A percentile compares a stretch with the other conserved stretches of the same genome.
Evolutionary conservation across 2,888 invertebrate species (phyloP).

Genomic region (Biston stratarius): DNA sequence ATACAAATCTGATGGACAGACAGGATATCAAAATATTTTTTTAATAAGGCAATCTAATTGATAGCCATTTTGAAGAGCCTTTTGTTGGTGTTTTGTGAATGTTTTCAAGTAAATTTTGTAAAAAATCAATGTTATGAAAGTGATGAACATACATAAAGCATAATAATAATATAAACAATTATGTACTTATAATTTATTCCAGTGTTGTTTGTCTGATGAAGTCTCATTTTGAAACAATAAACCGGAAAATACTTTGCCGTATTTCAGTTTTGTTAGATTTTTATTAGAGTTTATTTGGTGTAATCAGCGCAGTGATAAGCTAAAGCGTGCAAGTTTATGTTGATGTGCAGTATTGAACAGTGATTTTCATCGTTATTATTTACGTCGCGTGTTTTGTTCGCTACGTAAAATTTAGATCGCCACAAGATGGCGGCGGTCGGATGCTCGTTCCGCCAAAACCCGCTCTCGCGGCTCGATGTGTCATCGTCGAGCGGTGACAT

Average conservation of each 20-base stretch:
- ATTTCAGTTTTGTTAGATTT: constrained; percentile 65
- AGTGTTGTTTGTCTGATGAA: constrained; percentile 73
- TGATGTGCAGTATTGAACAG: constrained; percentile 48
- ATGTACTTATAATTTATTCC: constrained; percentile 49
- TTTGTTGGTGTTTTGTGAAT: constrained; percentile 87
- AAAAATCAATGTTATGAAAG: constrained; percentile 65
- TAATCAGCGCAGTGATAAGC: constrained; percentile 25
- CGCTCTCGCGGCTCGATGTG: constrained; percentile 81
- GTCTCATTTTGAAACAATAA: constrained; percentile 73
- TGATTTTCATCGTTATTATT: constrained; percentile 62
- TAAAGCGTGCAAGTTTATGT: constrained; percentile 35
- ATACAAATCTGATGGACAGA: constrained; percentile 71
- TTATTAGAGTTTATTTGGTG: constrained; percentile 36
- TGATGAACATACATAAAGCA: constrained; percentile 52
- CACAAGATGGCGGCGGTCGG: constrained; percentile 85
- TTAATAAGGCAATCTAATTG: constrained; percentile 83
- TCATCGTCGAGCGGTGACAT: constrained; percentile 76
- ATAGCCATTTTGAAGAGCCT: constrained; percentile 87
- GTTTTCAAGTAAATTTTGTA: constrained; percentile 80
- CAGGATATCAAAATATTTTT: constrained; percentile 82
- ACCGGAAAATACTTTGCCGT: constrained; percentile 78
- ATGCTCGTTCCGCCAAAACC: constrained; percentile 85
- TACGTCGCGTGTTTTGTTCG: constrained; percentile 83
- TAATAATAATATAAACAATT: constrained; percentile 50
- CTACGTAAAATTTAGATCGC: constrained; percentile 83